These are phyloP conservation scores for Drosophila tristis DNA, from an alignment of 1,140 invertebrate genomes.

Conservation along the genomic window DNA sequence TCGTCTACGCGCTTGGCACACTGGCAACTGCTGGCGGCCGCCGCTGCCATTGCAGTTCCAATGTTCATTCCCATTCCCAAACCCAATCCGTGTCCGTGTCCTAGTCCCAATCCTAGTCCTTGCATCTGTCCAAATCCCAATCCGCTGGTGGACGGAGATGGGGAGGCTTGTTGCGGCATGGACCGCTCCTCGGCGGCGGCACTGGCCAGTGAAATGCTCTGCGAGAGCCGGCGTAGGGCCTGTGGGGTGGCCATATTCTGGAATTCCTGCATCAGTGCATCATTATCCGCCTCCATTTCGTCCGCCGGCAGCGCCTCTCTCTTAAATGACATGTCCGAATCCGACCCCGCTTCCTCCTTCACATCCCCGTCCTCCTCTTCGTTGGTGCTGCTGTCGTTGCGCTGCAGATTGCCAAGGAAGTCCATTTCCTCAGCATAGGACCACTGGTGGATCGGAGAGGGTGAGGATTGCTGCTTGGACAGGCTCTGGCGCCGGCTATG, in stretches of 20 bases:
- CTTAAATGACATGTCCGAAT: constrained; percentile 43
- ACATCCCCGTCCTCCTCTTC: constrained; percentile 38
- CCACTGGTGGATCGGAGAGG: constrained; percentile 53
- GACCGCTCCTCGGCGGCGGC: constrained; percentile 63
- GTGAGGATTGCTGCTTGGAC: constrained; percentile 11
- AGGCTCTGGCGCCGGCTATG: constrained; percentile 37
- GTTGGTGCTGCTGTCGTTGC: constrained; percentile 47
- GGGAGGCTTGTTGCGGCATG: not conserved
- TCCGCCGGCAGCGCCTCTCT: constrained; percentile 31
- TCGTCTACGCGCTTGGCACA: constrained; percentile 77
- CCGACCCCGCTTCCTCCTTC: constrained; percentile 21
- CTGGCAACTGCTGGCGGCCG: constrained; percentile 61
- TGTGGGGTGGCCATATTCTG: constrained; percentile 69
- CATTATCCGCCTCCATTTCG: constrained; percentile 73
- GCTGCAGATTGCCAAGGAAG: constrained; percentile 46
- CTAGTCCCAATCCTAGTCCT: not conserved
- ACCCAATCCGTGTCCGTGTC: not conserved
- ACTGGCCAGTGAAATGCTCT: constrained; percentile 68
- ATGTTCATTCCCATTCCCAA: not conserved
- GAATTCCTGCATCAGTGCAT: constrained; percentile 69
- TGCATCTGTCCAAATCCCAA: not conserved
- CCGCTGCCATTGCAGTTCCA: constrained; percentile 41
- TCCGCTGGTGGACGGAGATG: not conserved
- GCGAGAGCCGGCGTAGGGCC: constrained; percentile 67
- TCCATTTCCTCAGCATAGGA: constrained; percentile 61